These are phyloP conservation scores for human DNA, from an alignment of 2,113 vertebrate genomes.

Conservation along the genomic window DNA sequence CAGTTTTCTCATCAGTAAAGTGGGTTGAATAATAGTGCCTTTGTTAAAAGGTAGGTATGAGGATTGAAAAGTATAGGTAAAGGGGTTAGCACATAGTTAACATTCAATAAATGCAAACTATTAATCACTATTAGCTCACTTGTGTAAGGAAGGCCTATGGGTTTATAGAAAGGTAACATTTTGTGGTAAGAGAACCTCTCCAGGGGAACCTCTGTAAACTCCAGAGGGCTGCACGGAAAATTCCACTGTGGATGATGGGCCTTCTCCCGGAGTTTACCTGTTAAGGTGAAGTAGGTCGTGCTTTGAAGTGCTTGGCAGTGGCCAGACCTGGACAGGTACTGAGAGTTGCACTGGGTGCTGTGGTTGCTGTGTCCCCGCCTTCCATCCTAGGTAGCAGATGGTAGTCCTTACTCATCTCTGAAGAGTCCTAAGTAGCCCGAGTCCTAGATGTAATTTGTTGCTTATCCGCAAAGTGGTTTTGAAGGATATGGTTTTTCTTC, in stretches of 20 bases:
- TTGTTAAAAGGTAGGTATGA: not conserved
- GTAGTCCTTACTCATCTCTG: not conserved
- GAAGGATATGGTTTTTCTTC: not conserved
- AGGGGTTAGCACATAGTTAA: not conserved
- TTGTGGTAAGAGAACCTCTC: not conserved
- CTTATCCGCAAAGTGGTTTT: not conserved
- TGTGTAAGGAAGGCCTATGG: not conserved
- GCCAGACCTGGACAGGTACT: not conserved
- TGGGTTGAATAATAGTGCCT: constrained; percentile 10
- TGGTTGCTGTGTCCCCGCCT: not conserved
- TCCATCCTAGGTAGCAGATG: not conserved
- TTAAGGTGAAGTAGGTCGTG: not conserved
- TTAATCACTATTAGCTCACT: not conserved
- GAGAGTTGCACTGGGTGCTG: not conserved
- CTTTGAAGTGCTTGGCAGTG: not conserved
- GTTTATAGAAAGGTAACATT: constrained; percentile 9
- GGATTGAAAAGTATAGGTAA: not conserved
- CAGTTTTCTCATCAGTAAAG: constrained; percentile 45
- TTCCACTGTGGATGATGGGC: not conserved
- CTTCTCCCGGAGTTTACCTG: not conserved
- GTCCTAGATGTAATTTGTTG: not conserved
- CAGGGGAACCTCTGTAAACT: not conserved
- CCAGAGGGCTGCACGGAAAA: not conserved
- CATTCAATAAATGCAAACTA: not conserved
- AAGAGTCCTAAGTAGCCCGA: not conserved